phyloP scores from a whole-genome alignment of 2,113 vertebrate genomes.

The Xerus inauris region DNA sequence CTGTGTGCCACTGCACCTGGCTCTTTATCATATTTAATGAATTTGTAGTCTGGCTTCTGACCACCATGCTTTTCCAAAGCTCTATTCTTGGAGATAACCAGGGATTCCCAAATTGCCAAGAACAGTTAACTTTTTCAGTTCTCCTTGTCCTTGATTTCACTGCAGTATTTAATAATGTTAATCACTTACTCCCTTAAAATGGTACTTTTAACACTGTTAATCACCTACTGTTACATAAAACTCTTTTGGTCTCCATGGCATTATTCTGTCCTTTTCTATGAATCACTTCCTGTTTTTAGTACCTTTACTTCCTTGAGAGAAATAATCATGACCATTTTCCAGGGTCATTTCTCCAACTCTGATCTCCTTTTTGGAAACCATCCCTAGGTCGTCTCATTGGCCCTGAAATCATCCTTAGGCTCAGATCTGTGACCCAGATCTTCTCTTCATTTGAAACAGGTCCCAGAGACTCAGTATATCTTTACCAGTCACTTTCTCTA shows the following conservation, averaged over 20 bases:
- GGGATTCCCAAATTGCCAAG: constrained; percentile 19
- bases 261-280: background rate
- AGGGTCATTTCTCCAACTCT: constrained; percentile 11
- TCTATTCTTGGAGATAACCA: constrained; percentile 40
- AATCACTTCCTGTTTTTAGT: constrained; percentile 13
- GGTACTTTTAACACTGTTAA: background rate
- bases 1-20: too few relatives aligned
- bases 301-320: constrained; percentile 2
- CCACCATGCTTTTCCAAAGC: background rate
- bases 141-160: constrained; percentile 12
- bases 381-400: background rate
- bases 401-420: background rate
- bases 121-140: constrained; percentile 20
- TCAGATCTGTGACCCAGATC: background rate
- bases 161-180: constrained; percentile 4
- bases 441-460: constrained; percentile 29
- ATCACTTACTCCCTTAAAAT: background rate
- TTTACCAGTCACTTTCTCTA: background rate
- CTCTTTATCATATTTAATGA: background rate
- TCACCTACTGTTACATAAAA: background rate
- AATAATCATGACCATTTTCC: constrained; percentile 27
- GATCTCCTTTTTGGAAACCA: constrained; percentile 5
- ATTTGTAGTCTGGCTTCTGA: constrained; percentile 39
- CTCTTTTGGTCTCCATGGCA: background rate
- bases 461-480: background rate